Percentiles rank a stretch among this genome's conserved stretches.
phyloP scores from a whole-genome alignment of 1,140 invertebrate species.

The Archivesica marissinica region DNA sequence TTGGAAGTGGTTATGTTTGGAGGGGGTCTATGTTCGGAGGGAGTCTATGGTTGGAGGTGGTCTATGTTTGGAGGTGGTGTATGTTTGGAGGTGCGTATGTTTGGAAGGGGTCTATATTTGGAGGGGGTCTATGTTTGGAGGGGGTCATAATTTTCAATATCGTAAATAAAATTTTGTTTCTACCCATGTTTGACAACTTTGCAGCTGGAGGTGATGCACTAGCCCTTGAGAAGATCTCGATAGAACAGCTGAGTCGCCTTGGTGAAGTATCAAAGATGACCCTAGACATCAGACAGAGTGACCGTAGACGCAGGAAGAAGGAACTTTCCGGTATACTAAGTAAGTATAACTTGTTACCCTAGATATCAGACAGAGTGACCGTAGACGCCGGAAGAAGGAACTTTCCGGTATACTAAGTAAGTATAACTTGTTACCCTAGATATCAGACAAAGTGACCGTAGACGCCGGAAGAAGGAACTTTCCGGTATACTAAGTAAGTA shows the following conservation, averaged over 20 bases:
- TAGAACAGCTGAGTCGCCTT: conserved; percentile 50
- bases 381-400: conserved; percentile 19
- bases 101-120: no score
- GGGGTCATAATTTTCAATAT: no score
- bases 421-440: conserved; percentile 41
- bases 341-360: conserved; percentile 24
- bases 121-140: no score
- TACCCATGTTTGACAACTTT: no score
- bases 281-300: conserved; percentile 40
- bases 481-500: conserved; percentile 24
- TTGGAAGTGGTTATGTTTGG: no score
- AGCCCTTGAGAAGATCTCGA: conserved; percentile 47
- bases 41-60: no score
- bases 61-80: no score
- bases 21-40: no score
- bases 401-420: conserved; percentile 21
- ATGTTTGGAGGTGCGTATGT: no score
- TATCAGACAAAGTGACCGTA: conserved; percentile 28
- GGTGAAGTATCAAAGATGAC: conserved; percentile 46
- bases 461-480: conserved; percentile 16
- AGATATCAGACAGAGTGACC: conserved; percentile 34
- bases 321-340: conserved; percentile 24
- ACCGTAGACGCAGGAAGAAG: conserved; percentile 13
- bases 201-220: conserved; percentile 43
- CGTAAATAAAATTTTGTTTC: no score